Evolutionary conservation across 2,113 vertebrate genomes (phyloP).

Genomic region (Baryphthengus martii): DNA sequence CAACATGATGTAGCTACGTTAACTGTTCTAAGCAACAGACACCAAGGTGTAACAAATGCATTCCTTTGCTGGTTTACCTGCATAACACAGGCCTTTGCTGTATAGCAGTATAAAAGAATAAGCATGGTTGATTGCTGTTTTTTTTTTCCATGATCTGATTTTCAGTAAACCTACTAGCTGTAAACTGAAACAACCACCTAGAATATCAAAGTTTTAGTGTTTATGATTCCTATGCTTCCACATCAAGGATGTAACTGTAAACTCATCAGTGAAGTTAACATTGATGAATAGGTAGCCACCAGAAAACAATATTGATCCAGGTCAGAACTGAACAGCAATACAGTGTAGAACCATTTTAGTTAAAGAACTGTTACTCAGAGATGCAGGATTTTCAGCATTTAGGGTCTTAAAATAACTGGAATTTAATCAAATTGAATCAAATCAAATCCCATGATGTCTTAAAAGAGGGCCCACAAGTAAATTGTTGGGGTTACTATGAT

Average conservation of each 20-base stretch:
- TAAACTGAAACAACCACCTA: neutral
- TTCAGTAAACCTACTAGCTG: neutral
- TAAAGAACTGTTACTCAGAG: neutral
- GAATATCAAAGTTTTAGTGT: neutral
- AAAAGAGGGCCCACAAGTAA: neutral
- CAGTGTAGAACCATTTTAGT: neutral
- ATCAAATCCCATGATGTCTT: accelerated
- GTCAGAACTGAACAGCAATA: neutral
- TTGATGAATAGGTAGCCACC: neutral
- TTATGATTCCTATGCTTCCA: neutral
- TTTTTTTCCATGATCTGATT: neutral
- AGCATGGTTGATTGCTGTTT: neutral
- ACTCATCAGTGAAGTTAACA: neutral
- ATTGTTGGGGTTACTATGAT: neutral
- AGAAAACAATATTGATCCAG: neutral
- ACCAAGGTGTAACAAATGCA: neutral
- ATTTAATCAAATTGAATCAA: neutral
- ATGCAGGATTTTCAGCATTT: neutral
- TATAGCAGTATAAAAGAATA: neutral
- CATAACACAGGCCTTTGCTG: neutral
- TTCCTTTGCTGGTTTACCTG: neutral
- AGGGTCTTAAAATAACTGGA: neutral
- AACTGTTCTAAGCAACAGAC: neutral
- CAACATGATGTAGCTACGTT: neutral
- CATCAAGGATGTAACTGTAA: neutral